Conservation (phyloP, 2,888 invertebrate species). For the Philaethria dido region DNA sequence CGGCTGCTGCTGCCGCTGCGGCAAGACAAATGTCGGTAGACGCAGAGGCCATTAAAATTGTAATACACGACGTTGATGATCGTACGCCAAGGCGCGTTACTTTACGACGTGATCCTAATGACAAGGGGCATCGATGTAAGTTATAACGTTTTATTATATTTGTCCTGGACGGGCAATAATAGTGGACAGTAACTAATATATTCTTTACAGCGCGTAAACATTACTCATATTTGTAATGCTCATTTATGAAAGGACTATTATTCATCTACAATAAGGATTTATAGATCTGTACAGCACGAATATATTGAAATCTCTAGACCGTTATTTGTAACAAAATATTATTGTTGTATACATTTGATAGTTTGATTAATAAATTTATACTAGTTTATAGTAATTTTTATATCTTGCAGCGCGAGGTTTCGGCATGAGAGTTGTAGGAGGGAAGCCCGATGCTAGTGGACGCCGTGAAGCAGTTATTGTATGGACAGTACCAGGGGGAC, state of each 20-base stretch:
- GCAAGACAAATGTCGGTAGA: constrained; percentile 94
- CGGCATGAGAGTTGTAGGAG: constrained; percentile 97
- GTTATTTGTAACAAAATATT: not conserved
- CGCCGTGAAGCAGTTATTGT: constrained; percentile 95
- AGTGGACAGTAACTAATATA: too few species aligned
- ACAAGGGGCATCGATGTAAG: constrained; percentile 94
- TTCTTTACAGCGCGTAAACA: too few species aligned
- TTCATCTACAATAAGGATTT: too few species aligned
- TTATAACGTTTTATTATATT: constrained; percentile 47
- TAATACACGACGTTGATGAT: constrained; percentile 96
- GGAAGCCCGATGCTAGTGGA: constrained; percentile 93
- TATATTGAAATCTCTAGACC: too few species aligned
- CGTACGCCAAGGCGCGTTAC: constrained; percentile 89
- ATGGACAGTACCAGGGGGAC: constrained; percentile 96
- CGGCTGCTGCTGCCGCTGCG: constrained; percentile 84
- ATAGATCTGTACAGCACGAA: too few species aligned
- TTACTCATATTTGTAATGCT: too few species aligned
- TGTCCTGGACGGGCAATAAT: not conserved
- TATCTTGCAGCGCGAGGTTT: constrained; percentile 91
- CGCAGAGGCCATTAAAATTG: constrained; percentile 96
- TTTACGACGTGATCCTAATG: constrained; percentile 90
- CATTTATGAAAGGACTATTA: too few species aligned
- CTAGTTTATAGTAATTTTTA: not conserved
- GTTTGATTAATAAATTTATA: not conserved
- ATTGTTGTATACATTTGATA: not conserved